Evolutionary conservation across 2,888 invertebrate genomes (phyloP), one percentile per base, ranked within the genome.

Genomic region (Melipona beecheii): DNA sequence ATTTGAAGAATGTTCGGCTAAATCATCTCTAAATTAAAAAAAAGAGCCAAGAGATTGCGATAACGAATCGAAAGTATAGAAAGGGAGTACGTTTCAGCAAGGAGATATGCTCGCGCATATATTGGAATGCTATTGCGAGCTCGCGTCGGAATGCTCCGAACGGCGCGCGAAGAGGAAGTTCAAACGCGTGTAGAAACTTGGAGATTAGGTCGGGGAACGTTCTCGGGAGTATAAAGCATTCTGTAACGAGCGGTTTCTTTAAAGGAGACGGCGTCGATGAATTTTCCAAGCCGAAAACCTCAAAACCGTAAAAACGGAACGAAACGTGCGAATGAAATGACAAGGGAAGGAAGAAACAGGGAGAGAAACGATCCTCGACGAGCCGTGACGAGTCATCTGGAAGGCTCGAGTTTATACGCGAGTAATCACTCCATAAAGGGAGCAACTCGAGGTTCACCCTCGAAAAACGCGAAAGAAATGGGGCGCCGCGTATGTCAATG

Each of bases 401-500:
- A 75, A 81, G 62, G 56, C 72, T 64, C 58, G 72, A 49, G 31
- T 56, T 66, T 79, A 62, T 81, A 31, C 73, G 60, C 68, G 68
- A 73, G 84, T 88, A 88, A 88, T 88, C 87, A 88, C 83, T 31
- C 81, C 73, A 70, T 83, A 86, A 88, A 77, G 83, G 74, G 78
- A 83, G n/a, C 77, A 74, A 36, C 36, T 36, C 9, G 36, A 58
- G 75, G 64, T 68, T 78, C 79, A 73, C 62, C 88, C 81, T 81
- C 83, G 76, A 75, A 84, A 75, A 84, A 72, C 15, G 58, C n/a
- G 54, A 52, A 84, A 79, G 86, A 81, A 70, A 78, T 75, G 78
- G 81, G 81, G 81, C 75, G 79, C 78, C 71, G 69, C 49, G 78
- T 73, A 76, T 79, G 87, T 89, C 89, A 82, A 89, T 87, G 89